Evolutionary conservation across 2,113 vertebrate species (phyloP), one percentile per base, ranked within the genome.

Genomic region (Poicephalus gulielmi): DNA sequence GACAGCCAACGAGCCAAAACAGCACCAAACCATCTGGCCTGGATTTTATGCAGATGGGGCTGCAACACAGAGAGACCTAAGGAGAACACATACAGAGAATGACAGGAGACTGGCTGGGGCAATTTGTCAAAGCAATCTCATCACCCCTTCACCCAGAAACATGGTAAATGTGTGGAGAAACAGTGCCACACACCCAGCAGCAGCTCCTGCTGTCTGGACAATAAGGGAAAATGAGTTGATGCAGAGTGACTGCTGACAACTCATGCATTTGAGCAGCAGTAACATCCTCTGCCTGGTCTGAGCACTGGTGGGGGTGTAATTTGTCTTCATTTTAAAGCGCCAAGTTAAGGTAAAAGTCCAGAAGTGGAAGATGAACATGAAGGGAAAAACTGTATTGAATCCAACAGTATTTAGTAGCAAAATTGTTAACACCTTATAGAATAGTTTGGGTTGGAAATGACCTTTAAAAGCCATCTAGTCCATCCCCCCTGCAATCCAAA

Each of bases 321-420:
- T 50, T 39, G 19, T 1, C 1, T 44, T 91, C n/a, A 41, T 60
- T 86, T 86, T 37, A 66, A 70, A 60, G 63, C 9, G 11, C 55
- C 1, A 1, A 81, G 25, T 79, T 13, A 8, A 73, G 12, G 33
- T 25, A 33, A 64, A 30, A 67, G 47, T 18, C 10, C 47, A 16
- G 14, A 83, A 67, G 22, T 5, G 2, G 13, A 17, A n/a, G 20
- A 88, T 2, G 37, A 55, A 43, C 4, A 2, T 0, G 4, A 1
- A 84, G 24, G 28, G 67, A 39, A 80, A 86, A 88, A 70, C 25
- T 3, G 27, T 13, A 13, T 2, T 35, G 30, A 62, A 77, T 52
- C 3, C 41, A 17, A 39, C 0, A 5, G 52, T 59, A 77, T 81
- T 84, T 43, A 49, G n/a, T 6, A 57, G 31, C 9, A 16, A 4